These are phyloP conservation scores for Ethmia dodecea DNA, from an alignment of 2,888 invertebrate genomes.

Conservation along the genomic window DNA sequence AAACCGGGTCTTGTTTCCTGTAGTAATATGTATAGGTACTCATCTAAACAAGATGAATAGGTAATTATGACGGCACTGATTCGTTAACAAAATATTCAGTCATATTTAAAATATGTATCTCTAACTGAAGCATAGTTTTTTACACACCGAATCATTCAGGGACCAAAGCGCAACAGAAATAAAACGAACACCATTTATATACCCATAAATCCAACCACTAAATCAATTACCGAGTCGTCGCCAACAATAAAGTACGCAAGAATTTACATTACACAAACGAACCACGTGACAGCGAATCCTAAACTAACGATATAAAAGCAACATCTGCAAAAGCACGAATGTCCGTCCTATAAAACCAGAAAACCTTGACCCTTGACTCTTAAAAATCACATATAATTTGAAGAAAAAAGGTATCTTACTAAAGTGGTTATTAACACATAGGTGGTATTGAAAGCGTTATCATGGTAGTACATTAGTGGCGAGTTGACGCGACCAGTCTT, in stretches of 20 bases:
- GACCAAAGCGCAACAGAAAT: not conserved
- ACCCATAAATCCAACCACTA: constrained; percentile 42
- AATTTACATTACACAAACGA: constrained; percentile 58
- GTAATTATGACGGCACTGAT: too few relatives aligned
- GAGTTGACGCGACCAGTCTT: constrained; percentile 71
- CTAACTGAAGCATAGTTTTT: too few relatives aligned
- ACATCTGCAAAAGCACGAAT: constrained; percentile 54
- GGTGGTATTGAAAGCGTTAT: constrained; percentile 71
- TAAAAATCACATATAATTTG: constrained; percentile 6
- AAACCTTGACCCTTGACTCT: constrained; percentile 19
- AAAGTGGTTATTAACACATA: constrained; percentile 42
- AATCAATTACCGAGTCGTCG: constrained; percentile 58
- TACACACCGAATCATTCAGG: too few relatives aligned
- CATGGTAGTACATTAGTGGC: constrained; percentile 70
- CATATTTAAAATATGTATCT: too few relatives aligned
- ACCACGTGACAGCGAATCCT: constrained; percentile 55
- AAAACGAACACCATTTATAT: constrained; percentile 24
- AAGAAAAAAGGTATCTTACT: constrained; percentile 26
- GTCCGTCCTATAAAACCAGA: constrained; percentile 26
- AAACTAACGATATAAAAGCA: constrained; percentile 63
- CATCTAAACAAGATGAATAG: too few relatives aligned
- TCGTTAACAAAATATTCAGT: too few relatives aligned
- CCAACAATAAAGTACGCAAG: constrained; percentile 59
- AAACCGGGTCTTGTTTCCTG: too few relatives aligned
- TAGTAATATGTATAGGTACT: too few relatives aligned